Evolutionary conservation across 1,140 invertebrate species (phyloP).

Genomic region (Papilio glaucus): DNA sequence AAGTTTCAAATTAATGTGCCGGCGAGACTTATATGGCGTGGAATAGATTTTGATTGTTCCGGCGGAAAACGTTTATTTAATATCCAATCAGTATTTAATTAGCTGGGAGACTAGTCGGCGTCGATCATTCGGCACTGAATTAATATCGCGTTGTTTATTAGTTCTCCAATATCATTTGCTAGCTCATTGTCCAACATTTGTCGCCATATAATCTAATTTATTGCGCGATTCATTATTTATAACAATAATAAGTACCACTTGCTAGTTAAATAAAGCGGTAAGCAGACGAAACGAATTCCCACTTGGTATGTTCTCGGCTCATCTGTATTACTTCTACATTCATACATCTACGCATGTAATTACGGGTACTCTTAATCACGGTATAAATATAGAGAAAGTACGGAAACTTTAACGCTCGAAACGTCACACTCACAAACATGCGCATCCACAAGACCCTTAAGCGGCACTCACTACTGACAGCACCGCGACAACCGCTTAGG

Average conservation of each 20-base stretch:
- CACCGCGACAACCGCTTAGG: too few relatives aligned
- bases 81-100: constrained; percentile 41
- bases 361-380: too few relatives aligned
- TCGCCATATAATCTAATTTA: background rate
- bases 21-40: background rate
- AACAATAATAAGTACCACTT: background rate
- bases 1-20: background rate
- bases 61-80: constrained; percentile 33
- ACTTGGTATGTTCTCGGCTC: too few relatives aligned
- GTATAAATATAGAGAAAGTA: too few relatives aligned
- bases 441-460: too few relatives aligned
- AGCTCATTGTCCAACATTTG: background rate
- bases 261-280: background rate
- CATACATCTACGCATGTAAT: too few relatives aligned
- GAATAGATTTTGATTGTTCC: constrained; percentile 2
- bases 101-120: constrained; percentile 25
- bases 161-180: background rate
- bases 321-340: too few relatives aligned
- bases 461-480: too few relatives aligned
- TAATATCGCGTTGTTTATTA: constrained; percentile 1
- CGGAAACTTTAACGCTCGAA: too few relatives aligned
- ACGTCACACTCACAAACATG: too few relatives aligned
- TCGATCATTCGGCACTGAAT: constrained; percentile 18
- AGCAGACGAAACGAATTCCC: too few relatives aligned
- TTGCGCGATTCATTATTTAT: background rate